Evolutionary conservation across 35 echinoderm and acorn worm genomes (phyloP).

Genomic region (Apostichopus parvimensis): DNA sequence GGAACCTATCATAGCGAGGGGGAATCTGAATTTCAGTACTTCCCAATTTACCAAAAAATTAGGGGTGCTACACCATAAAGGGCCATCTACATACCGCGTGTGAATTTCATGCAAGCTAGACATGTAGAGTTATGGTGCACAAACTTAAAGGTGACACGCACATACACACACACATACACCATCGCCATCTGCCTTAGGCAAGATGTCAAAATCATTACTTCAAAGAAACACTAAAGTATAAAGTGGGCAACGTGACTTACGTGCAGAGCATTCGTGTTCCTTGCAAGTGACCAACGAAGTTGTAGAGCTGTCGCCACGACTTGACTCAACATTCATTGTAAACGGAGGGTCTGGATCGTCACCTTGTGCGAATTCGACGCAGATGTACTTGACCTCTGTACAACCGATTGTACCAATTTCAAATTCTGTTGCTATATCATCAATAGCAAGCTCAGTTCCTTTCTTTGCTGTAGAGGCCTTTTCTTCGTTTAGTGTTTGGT

Average conservation of each 20-base stretch:
- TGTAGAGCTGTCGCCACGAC: background rate
- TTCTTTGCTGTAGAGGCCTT: slow-evolving; percentile 23
- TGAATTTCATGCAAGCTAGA: too few relatives aligned
- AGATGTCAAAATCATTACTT: background rate
- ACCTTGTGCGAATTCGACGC: slow-evolving; percentile 74
- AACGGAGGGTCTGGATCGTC: slow-evolving; percentile 71
- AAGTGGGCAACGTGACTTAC: slow-evolving; percentile 41
- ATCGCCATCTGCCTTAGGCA: too few relatives aligned
- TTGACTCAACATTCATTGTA: slow-evolving; percentile 21
- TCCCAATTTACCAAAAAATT: too few relatives aligned
- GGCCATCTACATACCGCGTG: too few relatives aligned
- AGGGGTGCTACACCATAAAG: too few relatives aligned
- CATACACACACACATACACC: too few relatives aligned
- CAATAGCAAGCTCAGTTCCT: background rate
- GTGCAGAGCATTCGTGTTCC: slow-evolving; percentile 64
- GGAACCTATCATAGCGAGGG: too few relatives aligned
- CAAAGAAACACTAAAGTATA: background rate
- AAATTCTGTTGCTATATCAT: slow-evolving; percentile 58
- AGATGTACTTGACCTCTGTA: slow-evolving; percentile 65
- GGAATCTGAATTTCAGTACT: too few relatives aligned
- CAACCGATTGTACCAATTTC: slow-evolving; percentile 74
- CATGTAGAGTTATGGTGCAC: too few relatives aligned
- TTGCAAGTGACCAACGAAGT: slow-evolving; percentile 65
- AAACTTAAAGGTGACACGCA: too few relatives aligned
- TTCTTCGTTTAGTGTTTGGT: slow-evolving; percentile 63